Conservation (phyloP, 2,888 invertebrate species). For the Protodeltote pygarga region DNA sequence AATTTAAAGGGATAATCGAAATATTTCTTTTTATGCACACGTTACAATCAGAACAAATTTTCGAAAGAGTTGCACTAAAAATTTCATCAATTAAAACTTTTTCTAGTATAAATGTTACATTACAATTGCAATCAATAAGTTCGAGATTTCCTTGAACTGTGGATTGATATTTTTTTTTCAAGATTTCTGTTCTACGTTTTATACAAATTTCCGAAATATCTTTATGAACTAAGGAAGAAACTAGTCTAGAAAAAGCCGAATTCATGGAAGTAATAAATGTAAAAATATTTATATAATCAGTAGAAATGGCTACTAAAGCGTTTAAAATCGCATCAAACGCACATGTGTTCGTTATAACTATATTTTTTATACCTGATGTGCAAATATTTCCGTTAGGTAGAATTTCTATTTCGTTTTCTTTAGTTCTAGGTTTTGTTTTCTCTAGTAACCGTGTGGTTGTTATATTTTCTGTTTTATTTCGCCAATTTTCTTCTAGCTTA, state of each 20-base stretch:
- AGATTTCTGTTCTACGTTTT: neutral
- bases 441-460: neutral
- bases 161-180: neutral
- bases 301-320: neutral
- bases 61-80: neutral
- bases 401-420: slow-evolving; percentile 3
- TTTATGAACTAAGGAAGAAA: neutral
- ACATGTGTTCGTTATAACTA: neutral
- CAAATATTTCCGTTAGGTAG: neutral
- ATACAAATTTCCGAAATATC: neutral
- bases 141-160: neutral
- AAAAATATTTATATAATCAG: neutral
- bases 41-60: neutral
- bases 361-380: neutral
- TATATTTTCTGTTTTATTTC: neutral
- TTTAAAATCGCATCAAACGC: neutral
- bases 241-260: neutral
- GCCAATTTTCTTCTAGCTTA: slow-evolving; percentile 1
- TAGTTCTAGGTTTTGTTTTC: neutral
- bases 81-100: neutral
- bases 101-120: neutral
- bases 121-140: neutral
- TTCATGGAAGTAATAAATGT: neutral
- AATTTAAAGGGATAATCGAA: neutral
- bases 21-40: neutral